phyloP scores from a whole-genome alignment of 2,113 vertebrate genomes.

The Microcebus ravelobensis region DNA sequence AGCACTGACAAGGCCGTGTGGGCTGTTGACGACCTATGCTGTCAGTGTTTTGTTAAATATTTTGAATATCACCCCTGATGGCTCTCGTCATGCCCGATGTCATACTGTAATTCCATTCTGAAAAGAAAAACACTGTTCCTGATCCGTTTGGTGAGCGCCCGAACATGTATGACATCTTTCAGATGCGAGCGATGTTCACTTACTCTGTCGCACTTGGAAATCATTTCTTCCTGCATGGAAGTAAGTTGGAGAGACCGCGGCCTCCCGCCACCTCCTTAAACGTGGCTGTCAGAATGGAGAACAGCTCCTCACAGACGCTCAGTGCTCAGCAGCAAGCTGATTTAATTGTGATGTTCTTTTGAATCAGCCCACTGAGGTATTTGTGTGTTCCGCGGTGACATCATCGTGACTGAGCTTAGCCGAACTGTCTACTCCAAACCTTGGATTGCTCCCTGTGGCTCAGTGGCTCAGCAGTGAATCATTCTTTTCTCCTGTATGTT shows the following conservation, averaged over 20 bases:
- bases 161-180: not conserved
- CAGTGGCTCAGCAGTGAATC: constrained; percentile 72
- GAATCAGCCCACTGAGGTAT: constrained; percentile 50
- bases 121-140: constrained; percentile 34
- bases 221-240: not conserved
- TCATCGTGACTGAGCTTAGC: constrained; percentile 66
- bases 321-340: constrained; percentile 18
- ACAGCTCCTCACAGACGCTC: not conserved
- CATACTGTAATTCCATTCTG: not conserved
- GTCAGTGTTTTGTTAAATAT: not conserved
- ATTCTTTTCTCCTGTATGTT: constrained; percentile 43
- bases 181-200: not conserved
- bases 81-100: not conserved
- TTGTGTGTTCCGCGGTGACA: constrained; percentile 58
- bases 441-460: constrained; percentile 58
- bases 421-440: constrained; percentile 55
- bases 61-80: not conserved
- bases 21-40: not conserved
- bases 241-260: not conserved
- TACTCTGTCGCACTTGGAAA: not conserved
- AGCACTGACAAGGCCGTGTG: not conserved
- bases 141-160: not conserved
- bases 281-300: constrained; percentile 32
- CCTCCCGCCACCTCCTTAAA: not conserved
- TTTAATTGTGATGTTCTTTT: constrained; percentile 57